Base-by-base conservation (phyloP, 2,113 vertebrate genomes). In the Vireo altiloquus region DNA sequence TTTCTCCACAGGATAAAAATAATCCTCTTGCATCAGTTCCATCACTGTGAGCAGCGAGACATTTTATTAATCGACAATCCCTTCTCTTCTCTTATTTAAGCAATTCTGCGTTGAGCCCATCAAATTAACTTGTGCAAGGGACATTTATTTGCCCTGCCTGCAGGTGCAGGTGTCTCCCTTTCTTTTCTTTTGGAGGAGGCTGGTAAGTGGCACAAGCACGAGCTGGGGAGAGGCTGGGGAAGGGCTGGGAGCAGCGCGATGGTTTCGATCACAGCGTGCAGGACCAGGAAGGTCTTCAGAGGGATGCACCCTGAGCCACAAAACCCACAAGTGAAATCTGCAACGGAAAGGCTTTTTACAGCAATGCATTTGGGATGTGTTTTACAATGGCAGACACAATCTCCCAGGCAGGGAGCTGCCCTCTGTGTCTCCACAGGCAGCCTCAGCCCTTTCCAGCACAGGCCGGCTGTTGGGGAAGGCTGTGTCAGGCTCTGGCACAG, bases 1-100 rank as follows among this genome's bases (percentile, higher is more conserved):
- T 87, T 92, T 82, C 82, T 84, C 85, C 56, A 20, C 0, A 1
- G 70, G 79, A 91, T 95, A 97, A 97, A 97, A 96, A 97, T 96
- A 96, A 95, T 92, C 60, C 93, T 92, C 71, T 59, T 92, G 94
- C 11, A 27, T 97, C 94, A 96, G 89, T 76, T 94, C 81, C 90
- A 94, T 95, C 90, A 81, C 60, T 0, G 2, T 59, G 92, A 95
- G 80, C 81, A 90, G 86, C 3, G 3, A 95, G 90, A 88, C 56
- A 15, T 80, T 89, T 80, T 77, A 92, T 84, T 96, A 71, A 87
- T 59, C 0, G 2, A 49, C 0, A 0, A 63, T 91, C 49, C 68
- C 74, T 92, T 95, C 87, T 24, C 37, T 74, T 65, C 66, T 69
- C 90, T 94, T 92, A 66, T 97, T 96, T 95, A 96, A 95, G 78